Percentiles rank a stretch among this genome's conserved stretches.
phyloP scores from a whole-genome alignment of 2,113 vertebrate genomes.

The Galemys pyrenaicus region DNA sequence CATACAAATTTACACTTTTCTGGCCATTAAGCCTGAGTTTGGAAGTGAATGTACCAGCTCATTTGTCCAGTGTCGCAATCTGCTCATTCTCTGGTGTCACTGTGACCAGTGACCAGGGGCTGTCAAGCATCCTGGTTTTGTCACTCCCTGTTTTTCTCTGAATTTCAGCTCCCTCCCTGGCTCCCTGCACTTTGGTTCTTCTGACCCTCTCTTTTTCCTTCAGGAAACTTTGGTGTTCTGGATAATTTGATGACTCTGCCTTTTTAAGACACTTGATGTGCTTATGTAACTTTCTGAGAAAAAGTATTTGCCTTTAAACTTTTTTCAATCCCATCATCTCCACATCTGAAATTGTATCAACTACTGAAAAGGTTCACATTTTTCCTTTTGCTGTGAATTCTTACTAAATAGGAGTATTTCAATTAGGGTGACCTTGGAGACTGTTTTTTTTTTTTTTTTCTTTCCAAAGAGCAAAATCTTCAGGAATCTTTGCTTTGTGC shows the following conservation, averaged over 20 bases:
- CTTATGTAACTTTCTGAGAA: not conserved
- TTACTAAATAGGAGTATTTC: slow-evolving; percentile 59
- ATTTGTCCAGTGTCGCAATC: not conserved
- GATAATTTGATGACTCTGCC: not conserved
- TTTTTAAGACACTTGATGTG: not conserved
- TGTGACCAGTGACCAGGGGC: not conserved
- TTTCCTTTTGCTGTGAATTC: slow-evolving; percentile 4
- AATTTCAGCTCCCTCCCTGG: not conserved
- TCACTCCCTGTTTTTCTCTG: not conserved
- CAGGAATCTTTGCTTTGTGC: slow-evolving; percentile 30
- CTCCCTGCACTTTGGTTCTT: accelerated
- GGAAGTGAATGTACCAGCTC: accelerated
- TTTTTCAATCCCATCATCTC: not conserved
- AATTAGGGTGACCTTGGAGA: slow-evolving; percentile 55
- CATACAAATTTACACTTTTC: not conserved
- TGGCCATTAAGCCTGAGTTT: no score
- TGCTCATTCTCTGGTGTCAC: not conserved
- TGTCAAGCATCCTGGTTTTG: accelerated
- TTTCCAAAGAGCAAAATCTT: slow-evolving; percentile 7
- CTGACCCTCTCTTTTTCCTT: not conserved
- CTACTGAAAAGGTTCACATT: not conserved
- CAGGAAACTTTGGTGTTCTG: not conserved
- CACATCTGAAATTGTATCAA: not conserved
- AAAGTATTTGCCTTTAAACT: slow-evolving; percentile 24
- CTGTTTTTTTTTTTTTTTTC: not conserved